Percentiles rank a stretch among this genome's conserved stretches.
Evolutionary conservation across 2,113 vertebrate genomes (phyloP).

Genomic region (Daboia siamensis): DNA sequence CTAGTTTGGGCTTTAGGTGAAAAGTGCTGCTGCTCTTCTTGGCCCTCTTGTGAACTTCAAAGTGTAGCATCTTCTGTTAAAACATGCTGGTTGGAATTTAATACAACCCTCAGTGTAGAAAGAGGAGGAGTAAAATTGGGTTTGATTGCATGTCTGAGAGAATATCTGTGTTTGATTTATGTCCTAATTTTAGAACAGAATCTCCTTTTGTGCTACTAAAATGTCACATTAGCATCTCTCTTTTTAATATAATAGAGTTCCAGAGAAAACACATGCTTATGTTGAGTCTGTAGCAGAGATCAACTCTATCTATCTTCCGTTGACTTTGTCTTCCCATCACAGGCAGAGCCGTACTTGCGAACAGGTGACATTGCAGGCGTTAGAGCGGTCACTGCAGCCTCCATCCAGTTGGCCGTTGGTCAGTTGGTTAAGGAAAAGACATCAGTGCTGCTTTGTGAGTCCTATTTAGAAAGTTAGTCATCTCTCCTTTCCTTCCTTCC

Average conservation of each 20-base stretch:
- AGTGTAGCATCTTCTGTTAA: background rate
- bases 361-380: background rate
- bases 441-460: background rate
- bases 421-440: background rate
- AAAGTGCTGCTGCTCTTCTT: conserved; percentile 2
- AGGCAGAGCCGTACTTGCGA: background rate
- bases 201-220: conserved; percentile 60
- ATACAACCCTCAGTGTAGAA: conserved; percentile 29
- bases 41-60: conserved; percentile 11
- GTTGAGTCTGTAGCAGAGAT: conserved; percentile 5
- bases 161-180: conserved; percentile 69
- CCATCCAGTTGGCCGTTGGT: background rate
- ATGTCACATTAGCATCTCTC: conserved; percentile 71
- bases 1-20: conserved; percentile 3
- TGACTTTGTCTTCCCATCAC: conserved; percentile 20
- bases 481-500: background rate
- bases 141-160: conserved; percentile 61
- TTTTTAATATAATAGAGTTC: conserved; percentile 42
- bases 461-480: background rate
- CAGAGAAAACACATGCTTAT: conserved; percentile 34
- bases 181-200: conserved; percentile 66
- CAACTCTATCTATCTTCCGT: background rate
- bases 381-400: background rate
- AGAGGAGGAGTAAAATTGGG: conserved; percentile 55
- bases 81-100: conserved; percentile 31